Base-by-base conservation (phyloP, 2,888 invertebrate species). In the Philereme vetulata region DNA sequence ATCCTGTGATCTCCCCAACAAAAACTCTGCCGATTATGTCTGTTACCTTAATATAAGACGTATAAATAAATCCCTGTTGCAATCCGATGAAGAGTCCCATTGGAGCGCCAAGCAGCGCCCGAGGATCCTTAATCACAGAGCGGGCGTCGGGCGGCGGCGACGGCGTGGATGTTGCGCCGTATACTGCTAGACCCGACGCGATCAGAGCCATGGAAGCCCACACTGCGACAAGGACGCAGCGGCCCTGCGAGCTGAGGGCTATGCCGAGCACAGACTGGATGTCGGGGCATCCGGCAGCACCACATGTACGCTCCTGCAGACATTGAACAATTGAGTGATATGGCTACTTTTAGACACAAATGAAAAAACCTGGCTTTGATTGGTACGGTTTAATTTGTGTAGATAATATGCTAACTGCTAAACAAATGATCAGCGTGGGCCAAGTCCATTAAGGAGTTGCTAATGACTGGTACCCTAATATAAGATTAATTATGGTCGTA, bases 31-130 rank as follows among this genome's bases (percentile, higher is more conserved):
- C 4, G 5, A 38, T 8, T 38, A 6, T 38, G 6, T 38, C 7
- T 38, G 7, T 38, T 76, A 96, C 96, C 93, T 96, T 95, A 79
- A 96, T 94, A 83, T 96, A 97, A 76, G 96, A 96, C 6, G 96
- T 95, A 79, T 95, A 94, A 90, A 97, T 96, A 81, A 97, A 96
- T 68, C 96, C 96, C 87, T 97, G 97, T 82, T 97, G 96, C 60
- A 96, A 93, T 63, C 97, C 97, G 66, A 97, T 96, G 76, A 96
- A 97, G 45, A 96, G 91, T 4, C 96, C 95, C 84, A 97, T 93
- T 0, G 97, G 96, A 0, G 95, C 95, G 2, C 95, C 95, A 42
- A 96, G 93, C 70, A 95, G 93, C 42, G 96, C 85, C 53, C 94
- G 91, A 0, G 94, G 93, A 77, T 95, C 95, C 61, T 92, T 92